Evolutionary conservation across 2,888 invertebrate genomes (phyloP).

Genomic region (Teleogryllus oceanicus): DNA sequence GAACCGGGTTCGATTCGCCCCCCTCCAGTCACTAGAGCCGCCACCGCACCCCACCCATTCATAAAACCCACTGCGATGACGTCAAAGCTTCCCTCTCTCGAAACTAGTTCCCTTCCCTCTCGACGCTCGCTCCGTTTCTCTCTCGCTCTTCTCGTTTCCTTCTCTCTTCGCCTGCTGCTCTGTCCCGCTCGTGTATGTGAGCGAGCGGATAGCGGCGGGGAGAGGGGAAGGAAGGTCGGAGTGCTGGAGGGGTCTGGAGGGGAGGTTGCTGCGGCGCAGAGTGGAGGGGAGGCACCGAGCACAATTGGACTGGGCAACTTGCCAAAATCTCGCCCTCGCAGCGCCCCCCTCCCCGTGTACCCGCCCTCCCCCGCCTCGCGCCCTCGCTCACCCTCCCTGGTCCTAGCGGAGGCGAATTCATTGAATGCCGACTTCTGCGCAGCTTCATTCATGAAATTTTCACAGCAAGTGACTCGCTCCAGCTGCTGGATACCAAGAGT

Average conservation of each 20-base stretch:
- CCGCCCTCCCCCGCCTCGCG: background rate
- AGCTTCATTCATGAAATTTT: constrained; percentile 32
- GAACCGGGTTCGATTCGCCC: constrained; percentile 26
- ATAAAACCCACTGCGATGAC: constrained; percentile 31
- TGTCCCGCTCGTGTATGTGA: too few species aligned
- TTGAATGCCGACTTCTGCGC: constrained; percentile 42
- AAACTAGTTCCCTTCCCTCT: background rate
- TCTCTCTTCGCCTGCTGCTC: too few species aligned
- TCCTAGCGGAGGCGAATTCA: background rate
- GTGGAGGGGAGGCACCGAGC: background rate
- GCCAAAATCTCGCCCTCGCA: constrained; percentile 28
- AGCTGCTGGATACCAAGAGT: too few species aligned
- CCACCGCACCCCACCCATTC: constrained; percentile 29
- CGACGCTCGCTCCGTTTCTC: background rate
- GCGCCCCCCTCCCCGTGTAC: background rate
- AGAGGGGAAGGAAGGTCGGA: background rate
- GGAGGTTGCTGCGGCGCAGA: background rate
- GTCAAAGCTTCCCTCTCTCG: constrained; percentile 24
- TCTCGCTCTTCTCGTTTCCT: background rate
- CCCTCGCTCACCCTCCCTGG: constrained; percentile 1
- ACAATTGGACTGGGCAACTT: constrained; percentile 20
- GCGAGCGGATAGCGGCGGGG: too few species aligned
- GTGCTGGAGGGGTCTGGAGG: background rate
- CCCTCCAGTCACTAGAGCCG: constrained; percentile 22
- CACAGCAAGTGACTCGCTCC: background rate